Base-by-base conservation (phyloP, 2,888 invertebrate genomes). In the Nemapogon koenigi region DNA sequence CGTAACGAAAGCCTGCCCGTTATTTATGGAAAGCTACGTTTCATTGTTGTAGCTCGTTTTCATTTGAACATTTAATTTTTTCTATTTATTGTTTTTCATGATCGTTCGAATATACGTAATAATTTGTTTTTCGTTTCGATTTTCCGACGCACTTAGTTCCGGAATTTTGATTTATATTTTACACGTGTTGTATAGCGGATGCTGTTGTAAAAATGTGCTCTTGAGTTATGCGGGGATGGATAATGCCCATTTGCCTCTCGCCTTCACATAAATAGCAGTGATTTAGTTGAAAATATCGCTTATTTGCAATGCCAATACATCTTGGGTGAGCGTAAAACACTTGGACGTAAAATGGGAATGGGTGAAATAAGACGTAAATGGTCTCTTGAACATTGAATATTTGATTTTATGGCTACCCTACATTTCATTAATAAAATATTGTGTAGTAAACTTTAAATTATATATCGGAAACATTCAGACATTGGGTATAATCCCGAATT, bases 41-140 rank as follows among this genome's bases (percentile, higher is more conserved):
- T 69, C 70, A 70, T 75, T 72, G 67, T 73, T 71, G 65, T 64
- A 71, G 71, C 69, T 59, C 60, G n/a, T n/a, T 68, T 70, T 64
- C 62, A 69, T 72, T 73, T 69, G 58, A 62, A 60, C 64, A 62
- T 62, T 69, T 62, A 68, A 60, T 67, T 68, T 72, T 66, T 64
- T 59, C 61, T 62, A 53, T 59, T 62, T 65, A 61, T 63, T 16
- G 62, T 53, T 64, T 64, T 61, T 62, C 57, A 55, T 55, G 59
- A 65, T 58, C 50, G 52, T 44, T 41, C 52, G 51, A 46, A 55
- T 52, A n/a, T 55, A 58, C 56, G 50, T 52, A 59, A n/a, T n/a
- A n/a, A 61, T 70, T 71, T 70, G 63, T 68, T 66, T 61, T 66
- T 62, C 51, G 53, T 58, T 55, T 46, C 56, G 52, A n/a, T 51